Percentiles rank a stretch among this genome's conserved stretches.
Evolutionary conservation across 2,797 vertebrate genomes (phyloP).

Genomic region (Halcyon badia): DNA sequence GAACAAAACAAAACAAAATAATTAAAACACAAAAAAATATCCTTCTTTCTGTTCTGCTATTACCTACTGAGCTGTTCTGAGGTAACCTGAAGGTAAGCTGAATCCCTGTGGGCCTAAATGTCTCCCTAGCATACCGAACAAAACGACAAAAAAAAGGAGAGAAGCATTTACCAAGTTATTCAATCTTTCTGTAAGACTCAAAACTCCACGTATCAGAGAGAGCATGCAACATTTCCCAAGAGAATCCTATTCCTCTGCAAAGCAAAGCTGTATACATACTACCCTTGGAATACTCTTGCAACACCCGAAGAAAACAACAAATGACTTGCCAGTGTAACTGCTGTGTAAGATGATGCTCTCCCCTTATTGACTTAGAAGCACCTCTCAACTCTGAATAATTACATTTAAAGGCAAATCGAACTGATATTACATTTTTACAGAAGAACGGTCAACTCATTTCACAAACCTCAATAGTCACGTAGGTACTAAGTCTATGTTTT

Average conservation of each 20-base stretch:
- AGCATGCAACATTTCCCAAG: not conserved
- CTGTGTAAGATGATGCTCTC: not conserved
- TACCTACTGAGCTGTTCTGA: not conserved
- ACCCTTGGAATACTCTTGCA: not conserved
- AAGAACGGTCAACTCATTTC: not conserved
- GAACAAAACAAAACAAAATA: not conserved
- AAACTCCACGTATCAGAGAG: not conserved
- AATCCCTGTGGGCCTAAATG: not conserved
- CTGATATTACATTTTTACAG: not conserved
- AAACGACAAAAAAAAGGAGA: not conserved
- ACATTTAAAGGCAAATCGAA: not conserved
- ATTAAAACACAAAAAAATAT: too few relatives aligned
- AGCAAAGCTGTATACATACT: not conserved
- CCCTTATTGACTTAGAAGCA: not conserved
- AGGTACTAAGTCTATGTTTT: not conserved
- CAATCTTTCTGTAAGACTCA: not conserved
- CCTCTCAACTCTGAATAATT: not conserved
- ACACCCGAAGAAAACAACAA: not conserved
- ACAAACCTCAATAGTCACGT: not conserved
- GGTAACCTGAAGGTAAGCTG: not conserved
- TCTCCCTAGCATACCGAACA: not conserved
- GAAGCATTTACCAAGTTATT: not conserved
- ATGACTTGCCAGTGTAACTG: not conserved
- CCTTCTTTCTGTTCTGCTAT: not conserved
- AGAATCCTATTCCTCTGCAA: not conserved